Evolutionary conservation across 53 echinoderm and acorn worm genomes (phyloP), one percentile per base, ranked within the genome.

Genomic region (Actinopyga echinites): DNA sequence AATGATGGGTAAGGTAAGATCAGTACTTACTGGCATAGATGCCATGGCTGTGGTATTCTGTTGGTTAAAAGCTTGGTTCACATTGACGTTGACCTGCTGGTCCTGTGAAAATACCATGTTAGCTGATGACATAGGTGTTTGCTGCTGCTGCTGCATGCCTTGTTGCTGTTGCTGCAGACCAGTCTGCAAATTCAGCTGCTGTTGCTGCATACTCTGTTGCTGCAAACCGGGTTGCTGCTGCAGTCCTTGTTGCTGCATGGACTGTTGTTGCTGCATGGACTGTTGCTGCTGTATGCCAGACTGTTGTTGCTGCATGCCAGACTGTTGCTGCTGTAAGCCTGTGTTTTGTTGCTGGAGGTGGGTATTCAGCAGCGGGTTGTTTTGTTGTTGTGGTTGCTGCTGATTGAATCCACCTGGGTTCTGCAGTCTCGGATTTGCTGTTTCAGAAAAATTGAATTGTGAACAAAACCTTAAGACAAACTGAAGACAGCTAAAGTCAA

Each of bases 101-200:
- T 62, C 62, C 62, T 62, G 62, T 62, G 25, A 25, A 62, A 62
- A 62, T 20, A 62, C 62, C 62, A 62, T 62, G 62, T 62, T 60
- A 3, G 62, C 26, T 62, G 62, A 62, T 12, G 30, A 29, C 26
- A 30, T 26, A 5, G 62, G 26, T 25, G 43, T 56, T 22, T 79
- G 55, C 35, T 30, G 57, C n/a, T 31, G 79, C 57, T 56, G 57
- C 12, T 60, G 60, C 33, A 54, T 82, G 22, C 29, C 42, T 26
- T 82, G 87, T 29, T 74, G 87, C 57, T 67, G 75, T 30, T 90
- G 83, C 54, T 83, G 82, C 61, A 81, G 86, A 60, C 61, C 61
- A 25, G 62, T 2, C 64, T 92, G 89, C 64, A 60, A 77, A 62
- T 85, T 85, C 52, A 84, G 92, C 68, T 84, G 89, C 29, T 69